These are phyloP conservation scores for Drosophila leontia DNA, from an alignment of 1,140 invertebrate species.

Conservation along the genomic window DNA sequence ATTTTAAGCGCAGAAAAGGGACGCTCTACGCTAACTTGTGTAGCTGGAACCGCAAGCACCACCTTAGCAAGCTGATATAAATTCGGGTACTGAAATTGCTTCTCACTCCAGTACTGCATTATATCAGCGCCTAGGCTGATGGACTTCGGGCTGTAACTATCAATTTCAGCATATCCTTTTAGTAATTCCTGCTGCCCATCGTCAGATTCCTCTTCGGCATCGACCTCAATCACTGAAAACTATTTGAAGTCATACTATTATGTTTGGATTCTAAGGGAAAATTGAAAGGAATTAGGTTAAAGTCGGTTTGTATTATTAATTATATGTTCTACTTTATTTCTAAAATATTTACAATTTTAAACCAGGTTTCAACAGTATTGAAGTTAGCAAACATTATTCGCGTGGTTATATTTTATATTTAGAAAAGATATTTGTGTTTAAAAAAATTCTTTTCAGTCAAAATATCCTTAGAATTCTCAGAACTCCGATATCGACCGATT, in stretches of 20 bases:
- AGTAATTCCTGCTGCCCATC: too few relatives aligned
- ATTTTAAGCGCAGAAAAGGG: too few relatives aligned
- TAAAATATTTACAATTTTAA: background rate
- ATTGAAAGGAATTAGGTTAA: background rate
- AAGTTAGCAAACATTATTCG: background rate
- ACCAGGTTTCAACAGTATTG: background rate
- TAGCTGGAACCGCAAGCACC: too few relatives aligned
- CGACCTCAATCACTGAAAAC: too few relatives aligned
- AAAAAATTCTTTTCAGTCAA: background rate
- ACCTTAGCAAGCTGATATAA: too few relatives aligned
- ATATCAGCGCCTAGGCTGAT: too few relatives aligned
- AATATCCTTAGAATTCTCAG: background rate
- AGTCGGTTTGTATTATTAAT: background rate
- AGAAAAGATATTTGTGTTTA: background rate
- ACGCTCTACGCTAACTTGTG: too few relatives aligned
- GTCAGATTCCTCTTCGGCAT: too few relatives aligned
- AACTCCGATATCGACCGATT: background rate
- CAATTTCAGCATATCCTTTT: too few relatives aligned
- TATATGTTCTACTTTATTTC: background rate
- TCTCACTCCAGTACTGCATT: too few relatives aligned
- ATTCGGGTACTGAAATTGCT: too few relatives aligned
- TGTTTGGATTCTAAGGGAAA: background rate
- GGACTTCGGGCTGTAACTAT: too few relatives aligned
- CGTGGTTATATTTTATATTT: background rate
- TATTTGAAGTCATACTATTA: slow-evolving; percentile 2